Evolutionary conservation across 2,888 invertebrate species (phyloP).

Genomic region (Heliconius aoede): DNA sequence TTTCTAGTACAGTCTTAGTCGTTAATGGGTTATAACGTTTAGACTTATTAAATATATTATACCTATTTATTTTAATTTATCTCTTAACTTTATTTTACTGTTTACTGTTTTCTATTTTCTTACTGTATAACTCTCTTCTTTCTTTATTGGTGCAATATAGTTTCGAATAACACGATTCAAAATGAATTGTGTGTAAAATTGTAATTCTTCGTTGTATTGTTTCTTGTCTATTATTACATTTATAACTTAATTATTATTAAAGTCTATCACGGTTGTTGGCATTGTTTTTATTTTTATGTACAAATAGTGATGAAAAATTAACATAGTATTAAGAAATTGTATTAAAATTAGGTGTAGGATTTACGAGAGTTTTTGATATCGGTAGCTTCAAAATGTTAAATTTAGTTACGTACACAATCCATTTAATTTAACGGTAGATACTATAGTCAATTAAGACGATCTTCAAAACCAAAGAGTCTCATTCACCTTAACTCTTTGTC

Average conservation of each 20-base stretch:
- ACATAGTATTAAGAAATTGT: conserved; percentile 69
- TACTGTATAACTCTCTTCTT: conserved; percentile 37
- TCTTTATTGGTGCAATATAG: conserved; percentile 70
- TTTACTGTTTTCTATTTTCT: conserved; percentile 43
- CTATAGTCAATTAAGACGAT: conserved; percentile 58
- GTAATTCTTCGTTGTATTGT: conserved; percentile 69
- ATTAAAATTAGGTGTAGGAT: conserved; percentile 53
- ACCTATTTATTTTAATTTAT: conserved; percentile 42
- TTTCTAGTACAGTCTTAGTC: conserved; percentile 38
- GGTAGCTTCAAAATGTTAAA: conserved; percentile 55
- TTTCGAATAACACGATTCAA: conserved; percentile 62
- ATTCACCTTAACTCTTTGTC: conserved; percentile 75
- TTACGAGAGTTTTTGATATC: conserved; percentile 56
- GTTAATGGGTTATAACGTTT: conserved; percentile 39
- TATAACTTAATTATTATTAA: conserved; percentile 75
- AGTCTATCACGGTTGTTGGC: conserved; percentile 81
- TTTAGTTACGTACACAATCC: conserved; percentile 40
- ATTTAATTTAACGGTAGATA: conserved; percentile 45
- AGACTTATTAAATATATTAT: too few relatives aligned
- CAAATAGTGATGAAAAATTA: conserved; percentile 80
- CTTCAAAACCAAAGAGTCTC: conserved; percentile 78
- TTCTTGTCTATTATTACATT: conserved; percentile 73
- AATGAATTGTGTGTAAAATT: conserved; percentile 61
- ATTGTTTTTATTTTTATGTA: conserved; percentile 80
- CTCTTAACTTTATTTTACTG: conserved; percentile 44